Evolutionary conservation across 2,113 vertebrate genomes (phyloP).

Genomic region (Etheostoma cragini): DNA sequence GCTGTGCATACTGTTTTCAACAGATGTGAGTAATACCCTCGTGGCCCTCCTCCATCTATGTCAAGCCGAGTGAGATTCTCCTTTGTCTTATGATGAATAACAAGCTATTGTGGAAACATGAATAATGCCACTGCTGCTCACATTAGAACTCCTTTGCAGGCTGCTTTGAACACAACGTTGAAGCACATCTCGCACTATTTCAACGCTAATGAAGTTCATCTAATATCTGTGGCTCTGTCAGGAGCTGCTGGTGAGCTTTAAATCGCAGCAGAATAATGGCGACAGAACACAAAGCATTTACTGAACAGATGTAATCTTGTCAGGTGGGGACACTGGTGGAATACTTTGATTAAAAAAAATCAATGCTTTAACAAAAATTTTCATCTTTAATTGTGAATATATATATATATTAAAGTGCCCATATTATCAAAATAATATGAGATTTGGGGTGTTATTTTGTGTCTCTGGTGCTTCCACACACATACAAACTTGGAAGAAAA

Average conservation of each 20-base stretch:
- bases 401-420: too few relatives aligned
- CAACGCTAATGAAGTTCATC: constrained; percentile 54
- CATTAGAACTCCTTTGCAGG: constrained; percentile 59
- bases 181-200: constrained; percentile 36
- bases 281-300: constrained; percentile 25
- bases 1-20: constrained; percentile 73
- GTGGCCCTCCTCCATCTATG: constrained; percentile 81
- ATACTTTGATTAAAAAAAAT: neutral
- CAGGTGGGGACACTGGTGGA: neutral
- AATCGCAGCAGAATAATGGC: constrained; percentile 9
- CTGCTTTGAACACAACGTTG: constrained; percentile 56
- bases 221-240: constrained; percentile 37
- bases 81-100: constrained; percentile 84
- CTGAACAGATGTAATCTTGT: constrained; percentile 14
- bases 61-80: constrained; percentile 77
- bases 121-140: constrained; percentile 69
- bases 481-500: too few relatives aligned
- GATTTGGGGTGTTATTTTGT: too few relatives aligned
- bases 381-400: neutral
- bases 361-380: neutral
- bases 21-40: constrained; percentile 81
- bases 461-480: too few relatives aligned
- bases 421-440: too few relatives aligned
- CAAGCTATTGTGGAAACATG: constrained; percentile 76
- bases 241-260: constrained; percentile 3